Evolutionary conservation across 1,140 invertebrate species (phyloP).

Genomic region (Phymorhynchus buccinoides): DNA sequence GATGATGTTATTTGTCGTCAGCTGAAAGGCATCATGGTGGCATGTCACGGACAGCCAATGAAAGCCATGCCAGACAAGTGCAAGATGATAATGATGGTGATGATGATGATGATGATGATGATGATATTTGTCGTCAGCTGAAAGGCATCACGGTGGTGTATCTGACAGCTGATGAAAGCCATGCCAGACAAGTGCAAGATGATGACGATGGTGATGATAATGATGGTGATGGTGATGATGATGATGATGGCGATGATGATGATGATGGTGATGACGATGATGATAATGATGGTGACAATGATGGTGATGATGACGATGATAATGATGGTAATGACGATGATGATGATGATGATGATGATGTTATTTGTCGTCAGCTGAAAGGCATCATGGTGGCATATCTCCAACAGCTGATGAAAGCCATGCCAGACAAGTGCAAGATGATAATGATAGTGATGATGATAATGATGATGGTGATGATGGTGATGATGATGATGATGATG

Average conservation of each 20-base stretch:
- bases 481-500: conserved; percentile 1
- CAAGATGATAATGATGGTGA: conserved; percentile 4
- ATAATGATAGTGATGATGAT: neutral
- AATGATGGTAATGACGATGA: neutral
- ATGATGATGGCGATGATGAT: conserved; percentile 4
- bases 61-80: conserved; percentile 38
- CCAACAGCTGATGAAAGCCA: conserved; percentile 11
- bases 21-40: conserved; percentile 27
- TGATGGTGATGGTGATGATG: neutral
- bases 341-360: too few relatives aligned
- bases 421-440: too few relatives aligned
- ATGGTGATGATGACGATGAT: conserved; percentile 10
- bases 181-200: too few relatives aligned
- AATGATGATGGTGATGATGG: neutral
- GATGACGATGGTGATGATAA: neutral
- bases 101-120: too few relatives aligned
- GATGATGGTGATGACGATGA: neutral
- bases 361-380: too few relatives aligned
- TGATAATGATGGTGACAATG: neutral
- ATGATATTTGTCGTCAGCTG: too few relatives aligned
- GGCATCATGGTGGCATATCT: too few relatives aligned
- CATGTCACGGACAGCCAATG: conserved; percentile 13
- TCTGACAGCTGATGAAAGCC: too few relatives aligned
- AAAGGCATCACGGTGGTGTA: too few relatives aligned
- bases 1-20: neutral